Evolutionary conservation across 2,888 invertebrate genomes (phyloP).

Genomic region (Sphinx pinastri): DNA sequence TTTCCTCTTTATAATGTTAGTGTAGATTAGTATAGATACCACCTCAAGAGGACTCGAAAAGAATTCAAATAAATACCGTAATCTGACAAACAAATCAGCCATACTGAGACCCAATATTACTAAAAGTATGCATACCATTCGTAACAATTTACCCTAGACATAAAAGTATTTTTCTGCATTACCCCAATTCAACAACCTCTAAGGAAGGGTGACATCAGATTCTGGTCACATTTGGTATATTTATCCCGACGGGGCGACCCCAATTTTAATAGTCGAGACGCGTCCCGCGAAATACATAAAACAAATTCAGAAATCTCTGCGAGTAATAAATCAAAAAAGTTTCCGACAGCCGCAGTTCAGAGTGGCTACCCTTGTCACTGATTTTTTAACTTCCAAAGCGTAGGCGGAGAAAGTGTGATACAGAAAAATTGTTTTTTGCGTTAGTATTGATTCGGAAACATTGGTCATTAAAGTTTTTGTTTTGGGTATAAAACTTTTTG

Average conservation of each 20-base stretch:
- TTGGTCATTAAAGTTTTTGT: no score
- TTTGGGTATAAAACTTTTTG: no score
- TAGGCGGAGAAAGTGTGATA: conserved; percentile 7
- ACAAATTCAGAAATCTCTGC: conserved; percentile 28
- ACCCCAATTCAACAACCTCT: conserved; percentile 11
- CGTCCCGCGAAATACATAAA: conserved; percentile 17
- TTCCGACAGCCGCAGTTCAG: conserved; percentile 22
- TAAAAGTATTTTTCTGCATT: conserved; percentile 14
- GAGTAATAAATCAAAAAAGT: conserved; percentile 30
- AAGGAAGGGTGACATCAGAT: conserved; percentile 8
- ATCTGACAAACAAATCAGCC: no score
- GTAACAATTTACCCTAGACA: conserved; percentile 16
- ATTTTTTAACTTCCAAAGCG: conserved; percentile 16
- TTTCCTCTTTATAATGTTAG: no score
- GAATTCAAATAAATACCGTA: no score
- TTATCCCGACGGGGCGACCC: conserved; percentile 2
- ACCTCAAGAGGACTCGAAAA: no score
- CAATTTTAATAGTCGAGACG: conserved; percentile 16
- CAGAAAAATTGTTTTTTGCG: not conserved
- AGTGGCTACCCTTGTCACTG: conserved; percentile 15
- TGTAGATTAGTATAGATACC: no score
- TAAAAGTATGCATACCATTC: not conserved
- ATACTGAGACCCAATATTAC: no score
- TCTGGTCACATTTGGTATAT: conserved; percentile 10
- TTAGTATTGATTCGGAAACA: not conserved